A percentile compares a stretch with the other conserved stretches of the same genome.
phyloP scores from a whole-genome alignment of 2,888 invertebrate species.

The Hypomecis atomaria region DNA sequence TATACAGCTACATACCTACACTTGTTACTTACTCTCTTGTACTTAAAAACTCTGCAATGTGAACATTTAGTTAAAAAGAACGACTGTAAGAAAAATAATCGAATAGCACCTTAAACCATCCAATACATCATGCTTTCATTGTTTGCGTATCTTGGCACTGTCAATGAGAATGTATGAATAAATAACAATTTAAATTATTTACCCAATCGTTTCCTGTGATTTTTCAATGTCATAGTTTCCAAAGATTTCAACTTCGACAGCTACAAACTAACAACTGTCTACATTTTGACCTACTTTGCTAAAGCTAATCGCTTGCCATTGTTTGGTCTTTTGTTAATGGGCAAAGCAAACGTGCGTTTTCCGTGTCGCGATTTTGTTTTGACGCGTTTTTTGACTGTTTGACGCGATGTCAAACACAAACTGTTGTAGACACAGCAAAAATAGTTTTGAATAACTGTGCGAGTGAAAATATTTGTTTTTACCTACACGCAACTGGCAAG shows the following conservation, averaged over 20 bases:
- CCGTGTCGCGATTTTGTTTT: not conserved
- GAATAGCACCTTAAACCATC: not conserved
- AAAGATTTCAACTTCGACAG: conserved; percentile 12
- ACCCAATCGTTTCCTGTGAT: conserved; percentile 9
- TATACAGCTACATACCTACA: no score
- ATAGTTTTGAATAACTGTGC: not conserved
- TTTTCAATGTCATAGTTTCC: conserved; percentile 17
- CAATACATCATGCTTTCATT: no score
- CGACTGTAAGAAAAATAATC: not conserved
- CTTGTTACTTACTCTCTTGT: no score
- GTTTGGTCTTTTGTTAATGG: conserved; percentile 11
- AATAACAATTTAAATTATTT: conserved; percentile 18
- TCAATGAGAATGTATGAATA: conserved; percentile 6
- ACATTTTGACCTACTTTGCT: conserved; percentile 21
- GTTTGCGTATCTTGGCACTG: no score
- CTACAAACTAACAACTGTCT: conserved; percentile 14
- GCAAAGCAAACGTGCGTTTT: conserved; percentile 8
- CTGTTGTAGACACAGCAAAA: not conserved
- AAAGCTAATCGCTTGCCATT: conserved; percentile 31
- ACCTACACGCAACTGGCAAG: no score
- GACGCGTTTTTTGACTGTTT: not conserved
- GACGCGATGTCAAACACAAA: not conserved
- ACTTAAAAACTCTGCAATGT: no score
- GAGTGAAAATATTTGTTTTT: no score
- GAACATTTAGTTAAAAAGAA: no score